Evolutionary conservation across 2,113 vertebrate species (phyloP).

Genomic region (Campylorhamphus procurvoides): DNA sequence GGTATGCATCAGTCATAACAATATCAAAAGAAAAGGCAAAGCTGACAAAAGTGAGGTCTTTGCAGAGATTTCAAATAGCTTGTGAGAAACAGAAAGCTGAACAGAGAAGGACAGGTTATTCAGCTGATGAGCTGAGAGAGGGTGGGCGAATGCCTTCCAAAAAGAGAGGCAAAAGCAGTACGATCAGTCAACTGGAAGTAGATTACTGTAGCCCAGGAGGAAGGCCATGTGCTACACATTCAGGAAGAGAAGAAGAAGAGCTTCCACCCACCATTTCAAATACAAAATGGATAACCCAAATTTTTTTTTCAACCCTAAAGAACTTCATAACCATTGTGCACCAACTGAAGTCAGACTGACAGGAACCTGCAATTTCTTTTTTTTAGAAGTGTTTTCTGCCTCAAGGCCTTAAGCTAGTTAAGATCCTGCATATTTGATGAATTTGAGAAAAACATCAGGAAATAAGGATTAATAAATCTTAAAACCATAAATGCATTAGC

Average conservation of each 20-base stretch:
- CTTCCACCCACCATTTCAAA: not conserved
- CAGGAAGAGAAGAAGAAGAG: not conserved
- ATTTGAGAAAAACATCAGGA: not conserved
- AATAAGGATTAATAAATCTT: slow-evolving; percentile 17
- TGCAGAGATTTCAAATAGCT: not conserved
- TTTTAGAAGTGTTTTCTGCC: not conserved
- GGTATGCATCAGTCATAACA: not conserved
- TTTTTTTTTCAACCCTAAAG: not conserved
- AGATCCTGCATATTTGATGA: not conserved
- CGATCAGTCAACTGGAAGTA: not conserved
- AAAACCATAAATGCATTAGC: not conserved
- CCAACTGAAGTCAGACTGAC: not conserved
- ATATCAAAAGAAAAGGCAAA: not conserved
- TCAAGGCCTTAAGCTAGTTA: not conserved
- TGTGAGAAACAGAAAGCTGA: not conserved
- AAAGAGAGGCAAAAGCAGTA: not conserved
- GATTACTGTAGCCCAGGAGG: not conserved
- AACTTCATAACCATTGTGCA: not conserved
- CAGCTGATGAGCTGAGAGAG: not conserved
- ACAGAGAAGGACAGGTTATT: not conserved
- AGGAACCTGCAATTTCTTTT: not conserved
- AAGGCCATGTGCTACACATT: not conserved
- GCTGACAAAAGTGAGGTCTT: not conserved
- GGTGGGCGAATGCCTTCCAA: not conserved
- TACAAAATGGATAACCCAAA: not conserved